A percentile compares a stretch with the other conserved stretches of the same genome.
Conservation (phyloP, 2,113 vertebrate species). For the Vanacampus margaritifer region DNA sequence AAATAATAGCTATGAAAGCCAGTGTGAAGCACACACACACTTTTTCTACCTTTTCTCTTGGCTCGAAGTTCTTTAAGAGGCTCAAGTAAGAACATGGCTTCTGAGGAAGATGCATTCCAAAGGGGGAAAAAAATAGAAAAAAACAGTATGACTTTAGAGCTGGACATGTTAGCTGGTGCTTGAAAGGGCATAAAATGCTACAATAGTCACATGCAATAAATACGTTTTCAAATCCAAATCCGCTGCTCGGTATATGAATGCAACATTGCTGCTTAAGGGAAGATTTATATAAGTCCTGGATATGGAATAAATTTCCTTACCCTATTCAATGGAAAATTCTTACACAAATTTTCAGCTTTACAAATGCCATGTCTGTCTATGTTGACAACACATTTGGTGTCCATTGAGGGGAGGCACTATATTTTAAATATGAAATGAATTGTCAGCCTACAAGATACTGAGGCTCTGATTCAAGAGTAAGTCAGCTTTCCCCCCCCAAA, state of each 20-base stretch:
- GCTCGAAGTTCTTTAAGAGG: slow-evolving; percentile 73
- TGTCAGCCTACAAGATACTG: slow-evolving; percentile 14
- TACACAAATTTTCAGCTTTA: no score
- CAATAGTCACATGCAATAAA: slow-evolving; percentile 5
- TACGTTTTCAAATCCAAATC: slow-evolving; percentile 41
- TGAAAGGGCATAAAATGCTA: slow-evolving; percentile 22
- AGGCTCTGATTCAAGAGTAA: slow-evolving; percentile 10
- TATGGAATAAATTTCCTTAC: neutral
- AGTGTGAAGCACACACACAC: slow-evolving; percentile 16
- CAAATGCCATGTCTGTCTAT: no score
- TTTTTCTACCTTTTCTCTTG: slow-evolving; percentile 71
- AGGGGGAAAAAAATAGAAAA: slow-evolving; percentile 16
- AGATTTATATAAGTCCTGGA: slow-evolving; percentile 31
- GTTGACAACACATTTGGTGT: neutral
- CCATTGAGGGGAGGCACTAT: neutral
- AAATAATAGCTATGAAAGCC: slow-evolving; percentile 15
- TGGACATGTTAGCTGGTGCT: slow-evolving; percentile 19
- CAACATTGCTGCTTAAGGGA: slow-evolving; percentile 46
- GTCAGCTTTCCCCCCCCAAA: neutral
- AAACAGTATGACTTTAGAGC: slow-evolving; percentile 43
- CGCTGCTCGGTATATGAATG: slow-evolving; percentile 50
- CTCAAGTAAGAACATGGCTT: slow-evolving; percentile 73
- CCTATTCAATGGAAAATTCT: no score
- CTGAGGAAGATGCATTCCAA: slow-evolving; percentile 58
- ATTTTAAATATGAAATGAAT: slow-evolving; percentile 9